Conservation (phyloP, 2,888 invertebrate species). For the Hedychridium roseum region DNA sequence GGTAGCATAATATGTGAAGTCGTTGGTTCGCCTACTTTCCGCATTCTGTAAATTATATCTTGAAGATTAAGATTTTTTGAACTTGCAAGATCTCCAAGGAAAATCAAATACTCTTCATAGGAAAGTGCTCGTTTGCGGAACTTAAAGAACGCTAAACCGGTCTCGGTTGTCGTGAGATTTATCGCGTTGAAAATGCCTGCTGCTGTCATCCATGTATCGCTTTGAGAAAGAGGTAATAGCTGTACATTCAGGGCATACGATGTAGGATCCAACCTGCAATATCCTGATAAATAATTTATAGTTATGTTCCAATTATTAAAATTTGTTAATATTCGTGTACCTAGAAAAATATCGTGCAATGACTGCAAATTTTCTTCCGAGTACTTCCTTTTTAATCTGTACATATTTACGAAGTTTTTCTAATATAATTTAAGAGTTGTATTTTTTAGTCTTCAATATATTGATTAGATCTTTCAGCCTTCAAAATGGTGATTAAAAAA, state of each 20-base stretch:
- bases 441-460: no score
- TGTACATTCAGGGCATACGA: conserved; percentile 31
- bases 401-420: no score
- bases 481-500: no score
- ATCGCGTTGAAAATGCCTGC: conserved; percentile 47
- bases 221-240: conserved; percentile 47
- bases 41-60: conserved; percentile 42
- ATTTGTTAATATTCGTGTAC: no score
- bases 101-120: conserved; percentile 44
- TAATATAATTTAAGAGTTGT: no score
- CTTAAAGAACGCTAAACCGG: conserved; percentile 50
- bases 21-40: conserved; percentile 36
- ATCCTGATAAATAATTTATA: no score
- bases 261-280: conserved; percentile 47
- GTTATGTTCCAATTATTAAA: no score
- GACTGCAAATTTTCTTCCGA: no score
- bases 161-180: conserved; percentile 47
- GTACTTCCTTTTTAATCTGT: no score
- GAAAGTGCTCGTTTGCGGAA: conserved; percentile 50
- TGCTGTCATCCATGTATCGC: conserved; percentile 46
- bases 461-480: no score
- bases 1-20: no score
- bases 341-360: no score
- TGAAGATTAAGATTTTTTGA: conserved; percentile 36
- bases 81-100: conserved; percentile 40